Base-by-base conservation (phyloP, 1,140 invertebrate species). In the Rhynchophorus ferrugineus region DNA sequence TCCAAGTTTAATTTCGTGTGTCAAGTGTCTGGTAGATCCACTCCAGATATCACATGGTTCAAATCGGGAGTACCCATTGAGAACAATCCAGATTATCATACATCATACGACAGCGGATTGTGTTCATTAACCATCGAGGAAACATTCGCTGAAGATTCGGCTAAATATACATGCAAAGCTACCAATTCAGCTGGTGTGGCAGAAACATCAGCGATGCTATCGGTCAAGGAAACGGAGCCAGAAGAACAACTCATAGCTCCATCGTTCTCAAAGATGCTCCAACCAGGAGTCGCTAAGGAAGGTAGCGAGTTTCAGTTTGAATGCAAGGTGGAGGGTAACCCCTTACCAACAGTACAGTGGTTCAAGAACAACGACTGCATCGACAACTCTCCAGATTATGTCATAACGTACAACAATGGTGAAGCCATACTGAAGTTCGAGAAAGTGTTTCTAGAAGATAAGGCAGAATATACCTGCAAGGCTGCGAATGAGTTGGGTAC, bases 1-100 rank as follows among this genome's bases (percentile, higher is more conserved):
- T 64, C 60, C 1, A 66, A 59, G 49, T 67, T 69, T 57, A 62
- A 58, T 22, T 70, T 70, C 44, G 58, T 77, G n/a, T 70, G 69
- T 46, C 61, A 61, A 29, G 69, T 70, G 38, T 63, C 1, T 49
- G 93, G 89, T n/a, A 72, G 82, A 60, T 91, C 92, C 2, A 72
- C 78, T 65, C 92, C 93, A n/a, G 82, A 79, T 58, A 80, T 93
- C 3, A 80, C 76, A 54, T 96, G 92, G 92, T 81, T 71, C 39
- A 79, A 77, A 63, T 76, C 80, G 60, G 76, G 75, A 3, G 71
- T 76, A 52, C 69, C 74, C 33, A 69, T 81, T 22, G 70, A 74
- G 59, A 71, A 73, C 18, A 72, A 75, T 56, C 76, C 75, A 29
- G 67, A 70, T 52, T 70, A 71, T 43, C 60, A 63, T 56, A 78